phyloP scores from a whole-genome alignment of 1,140 invertebrate species.

The Drosophila orena region DNA sequence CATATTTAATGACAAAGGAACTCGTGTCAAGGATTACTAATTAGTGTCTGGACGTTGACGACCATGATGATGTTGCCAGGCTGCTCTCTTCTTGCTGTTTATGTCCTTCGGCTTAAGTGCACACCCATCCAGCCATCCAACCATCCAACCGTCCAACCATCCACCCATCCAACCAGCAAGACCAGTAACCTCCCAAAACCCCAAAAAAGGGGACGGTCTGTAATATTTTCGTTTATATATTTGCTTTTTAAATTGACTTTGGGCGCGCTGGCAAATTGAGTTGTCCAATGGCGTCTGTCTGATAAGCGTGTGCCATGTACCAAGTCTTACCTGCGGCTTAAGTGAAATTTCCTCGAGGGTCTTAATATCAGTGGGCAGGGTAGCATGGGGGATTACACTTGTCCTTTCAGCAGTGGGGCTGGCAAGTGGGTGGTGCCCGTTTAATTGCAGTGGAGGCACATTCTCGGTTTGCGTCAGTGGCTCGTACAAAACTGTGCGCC shows the following conservation, averaged over 20 bases:
- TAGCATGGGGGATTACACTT: constrained; percentile 22
- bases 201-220: neutral
- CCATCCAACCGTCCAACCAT: neutral
- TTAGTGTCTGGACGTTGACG: constrained; percentile 80
- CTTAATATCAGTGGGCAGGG: neutral
- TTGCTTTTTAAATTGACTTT: constrained; percentile 83
- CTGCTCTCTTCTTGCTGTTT: constrained; percentile 53
- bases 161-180: neutral
- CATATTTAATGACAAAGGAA: constrained; percentile 78
- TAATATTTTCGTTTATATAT: constrained; percentile 45
- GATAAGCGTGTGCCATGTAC: constrained; percentile 56
- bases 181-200: neutral
- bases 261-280: constrained; percentile 66
- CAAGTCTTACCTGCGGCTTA: constrained; percentile 74
- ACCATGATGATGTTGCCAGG: constrained; percentile 34
- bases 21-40: constrained; percentile 83
- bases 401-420: neutral
- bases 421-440: constrained; percentile 36
- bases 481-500: constrained; percentile 22
- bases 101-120: constrained; percentile 66
- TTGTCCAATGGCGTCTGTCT: constrained; percentile 51
- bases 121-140: constrained; percentile 15
- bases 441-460: constrained; percentile 58
- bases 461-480: constrained; percentile 1
- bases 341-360: constrained; percentile 61